Percentiles rank a stretch among this genome's conserved stretches.
phyloP scores from a whole-genome alignment of 2,888 invertebrate species.

The Hipparchia sbordonii region DNA sequence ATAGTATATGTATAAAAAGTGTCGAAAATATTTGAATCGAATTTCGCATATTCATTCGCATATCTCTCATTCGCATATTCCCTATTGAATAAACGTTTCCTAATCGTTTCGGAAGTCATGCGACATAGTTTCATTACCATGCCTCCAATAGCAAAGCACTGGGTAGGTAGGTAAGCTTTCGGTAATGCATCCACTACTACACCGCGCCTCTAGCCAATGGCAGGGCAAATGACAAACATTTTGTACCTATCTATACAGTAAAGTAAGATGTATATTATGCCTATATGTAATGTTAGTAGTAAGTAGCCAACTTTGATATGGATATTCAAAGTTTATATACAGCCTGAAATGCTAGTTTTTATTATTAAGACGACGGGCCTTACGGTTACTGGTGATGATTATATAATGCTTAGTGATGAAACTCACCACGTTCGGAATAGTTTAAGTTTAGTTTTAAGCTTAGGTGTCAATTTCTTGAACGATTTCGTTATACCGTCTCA shows the following conservation, averaged over 20 bases:
- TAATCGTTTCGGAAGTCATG: too few relatives aligned
- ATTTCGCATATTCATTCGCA: too few relatives aligned
- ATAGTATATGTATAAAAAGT: too few relatives aligned
- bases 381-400: constrained; percentile 44
- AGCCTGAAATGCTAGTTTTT: constrained; percentile 36
- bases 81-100: too few relatives aligned
- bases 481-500: background rate
- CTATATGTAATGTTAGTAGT: constrained; percentile 30
- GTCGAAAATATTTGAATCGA: too few relatives aligned
- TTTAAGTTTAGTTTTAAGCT: constrained; percentile 40
- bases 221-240: background rate
- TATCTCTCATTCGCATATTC: too few relatives aligned
- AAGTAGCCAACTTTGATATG: constrained; percentile 39
- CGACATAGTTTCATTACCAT: too few relatives aligned
- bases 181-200: too few relatives aligned
- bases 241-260: background rate
- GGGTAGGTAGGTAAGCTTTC: too few relatives aligned
- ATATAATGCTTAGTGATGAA: constrained; percentile 59
- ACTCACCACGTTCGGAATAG: constrained; percentile 76
- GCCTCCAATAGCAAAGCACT: too few relatives aligned
- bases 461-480: constrained; percentile 14
- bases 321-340: constrained; percentile 40
- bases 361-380: constrained; percentile 43
- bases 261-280: constrained; percentile 18
- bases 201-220: background rate